phyloP scores from a whole-genome alignment of 2,113 vertebrate species.

The Hypanus sabinus region DNA sequence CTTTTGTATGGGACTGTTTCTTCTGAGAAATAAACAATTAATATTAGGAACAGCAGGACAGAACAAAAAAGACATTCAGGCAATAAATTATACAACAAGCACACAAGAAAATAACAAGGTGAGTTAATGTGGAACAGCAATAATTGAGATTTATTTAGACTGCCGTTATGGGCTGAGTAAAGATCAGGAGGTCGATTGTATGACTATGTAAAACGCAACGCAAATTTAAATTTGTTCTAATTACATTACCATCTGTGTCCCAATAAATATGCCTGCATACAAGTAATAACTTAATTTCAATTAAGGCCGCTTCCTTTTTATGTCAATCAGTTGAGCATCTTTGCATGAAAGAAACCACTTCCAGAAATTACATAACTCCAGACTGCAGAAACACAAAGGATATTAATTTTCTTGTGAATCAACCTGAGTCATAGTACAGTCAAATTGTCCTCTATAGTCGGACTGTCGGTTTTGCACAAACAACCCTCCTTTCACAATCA shows the following conservation, averaged over 20 bases:
- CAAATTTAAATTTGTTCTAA: not conserved
- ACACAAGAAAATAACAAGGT: not conserved
- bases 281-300: not conserved
- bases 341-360: not conserved
- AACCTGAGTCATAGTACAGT: not conserved
- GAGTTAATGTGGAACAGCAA: not conserved
- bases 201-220: not conserved
- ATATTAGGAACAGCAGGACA: not conserved
- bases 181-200: not conserved
- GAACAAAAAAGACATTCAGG: not conserved
- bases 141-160: not conserved
- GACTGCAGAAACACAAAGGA: not conserved
- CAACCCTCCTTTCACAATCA: not conserved
- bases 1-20: not conserved
- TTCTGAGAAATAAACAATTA: not conserved
- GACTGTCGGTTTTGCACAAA: not conserved
- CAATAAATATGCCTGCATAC: not conserved
- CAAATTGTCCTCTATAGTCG: not conserved
- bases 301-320: not conserved
- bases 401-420: not conserved
- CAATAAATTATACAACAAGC: not conserved
- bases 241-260: not conserved
- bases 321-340: not conserved
- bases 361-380: not conserved
- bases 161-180: not conserved